Evolutionary conservation across 1,140 invertebrate genomes (phyloP).

Genomic region (Ericerus pela): DNA sequence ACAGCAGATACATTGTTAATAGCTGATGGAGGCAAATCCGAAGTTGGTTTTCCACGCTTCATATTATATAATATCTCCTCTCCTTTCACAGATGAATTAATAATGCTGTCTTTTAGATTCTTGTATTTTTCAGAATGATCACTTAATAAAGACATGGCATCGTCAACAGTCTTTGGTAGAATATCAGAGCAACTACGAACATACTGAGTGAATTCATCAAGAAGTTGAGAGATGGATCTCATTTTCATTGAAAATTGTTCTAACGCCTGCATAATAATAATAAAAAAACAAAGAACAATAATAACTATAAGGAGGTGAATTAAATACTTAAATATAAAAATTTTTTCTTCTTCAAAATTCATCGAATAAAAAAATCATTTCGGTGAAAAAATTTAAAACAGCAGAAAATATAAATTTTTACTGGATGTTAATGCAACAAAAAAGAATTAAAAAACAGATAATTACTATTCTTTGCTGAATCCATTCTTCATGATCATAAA

Average conservation of each 20-base stretch:
- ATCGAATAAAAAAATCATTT: too few species aligned
- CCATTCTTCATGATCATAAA: constrained; percentile 89
- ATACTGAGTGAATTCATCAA: constrained; percentile 69
- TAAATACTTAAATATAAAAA: neutral
- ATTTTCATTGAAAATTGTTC: constrained; percentile 87
- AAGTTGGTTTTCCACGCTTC: constrained; percentile 17
- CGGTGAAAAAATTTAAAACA: too few species aligned
- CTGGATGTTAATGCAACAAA: neutral
- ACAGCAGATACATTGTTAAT: constrained; percentile 80
- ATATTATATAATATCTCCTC: constrained; percentile 62
- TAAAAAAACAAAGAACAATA: too few species aligned
- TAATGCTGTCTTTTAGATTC: constrained; percentile 60
- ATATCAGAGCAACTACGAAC: constrained; percentile 38
- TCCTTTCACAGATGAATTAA: constrained; percentile 65
- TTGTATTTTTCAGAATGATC: constrained; percentile 37
- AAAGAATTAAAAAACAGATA: constrained; percentile 20
- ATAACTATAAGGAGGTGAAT: too few species aligned
- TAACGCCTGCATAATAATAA: constrained; percentile 52
- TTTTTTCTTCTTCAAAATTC: neutral
- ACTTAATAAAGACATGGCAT: constrained; percentile 1
- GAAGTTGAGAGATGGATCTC: constrained; percentile 64
- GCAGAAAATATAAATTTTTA: neutral
- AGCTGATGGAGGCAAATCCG: constrained; percentile 32
- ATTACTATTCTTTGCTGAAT: constrained; percentile 88
- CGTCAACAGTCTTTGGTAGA: constrained; percentile 15